Evolutionary conservation across 2,113 vertebrate species (phyloP).

Genomic region (Rhineura floridana): DNA sequence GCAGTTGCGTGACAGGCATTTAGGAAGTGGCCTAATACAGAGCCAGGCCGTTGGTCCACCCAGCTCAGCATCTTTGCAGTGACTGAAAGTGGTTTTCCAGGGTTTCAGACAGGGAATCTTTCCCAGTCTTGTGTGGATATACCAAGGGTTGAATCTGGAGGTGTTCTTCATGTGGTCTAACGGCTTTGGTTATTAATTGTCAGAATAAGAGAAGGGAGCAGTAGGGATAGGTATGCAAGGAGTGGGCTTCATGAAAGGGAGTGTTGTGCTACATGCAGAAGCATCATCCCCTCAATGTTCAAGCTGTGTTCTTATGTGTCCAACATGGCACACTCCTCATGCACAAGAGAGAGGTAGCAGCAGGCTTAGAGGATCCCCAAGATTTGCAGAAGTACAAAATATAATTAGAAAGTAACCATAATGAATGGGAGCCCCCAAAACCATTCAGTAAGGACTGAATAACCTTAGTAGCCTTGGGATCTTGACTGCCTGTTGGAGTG

Average conservation of each 20-base stretch:
- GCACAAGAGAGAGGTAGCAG: no score
- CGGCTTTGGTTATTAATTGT: not conserved
- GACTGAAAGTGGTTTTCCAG: accelerated
- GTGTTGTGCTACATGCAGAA: not conserved
- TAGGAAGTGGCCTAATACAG: no score
- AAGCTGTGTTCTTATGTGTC: not conserved
- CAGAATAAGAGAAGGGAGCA: not conserved
- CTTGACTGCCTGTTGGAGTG: no score
- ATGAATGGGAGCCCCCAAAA: no score
- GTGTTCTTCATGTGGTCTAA: not conserved
- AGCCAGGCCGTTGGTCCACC: no score
- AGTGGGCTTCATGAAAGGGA: no score
- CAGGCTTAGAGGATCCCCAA: no score
- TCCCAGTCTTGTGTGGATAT: not conserved
- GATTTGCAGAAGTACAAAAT: not conserved
- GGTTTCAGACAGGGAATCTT: not conserved
- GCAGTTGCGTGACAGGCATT: not conserved
- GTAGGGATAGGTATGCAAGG: not conserved
- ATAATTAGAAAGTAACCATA: not conserved
- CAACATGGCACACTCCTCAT: no score
- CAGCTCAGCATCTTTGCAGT: no score
- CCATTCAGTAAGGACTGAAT: not conserved
- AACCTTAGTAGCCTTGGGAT: not conserved
- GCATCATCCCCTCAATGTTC: not conserved
- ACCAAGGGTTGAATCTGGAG: not conserved